Conservation (phyloP, 53 echinoderm and acorn worm species). For the Stichopus horrens region DNA sequence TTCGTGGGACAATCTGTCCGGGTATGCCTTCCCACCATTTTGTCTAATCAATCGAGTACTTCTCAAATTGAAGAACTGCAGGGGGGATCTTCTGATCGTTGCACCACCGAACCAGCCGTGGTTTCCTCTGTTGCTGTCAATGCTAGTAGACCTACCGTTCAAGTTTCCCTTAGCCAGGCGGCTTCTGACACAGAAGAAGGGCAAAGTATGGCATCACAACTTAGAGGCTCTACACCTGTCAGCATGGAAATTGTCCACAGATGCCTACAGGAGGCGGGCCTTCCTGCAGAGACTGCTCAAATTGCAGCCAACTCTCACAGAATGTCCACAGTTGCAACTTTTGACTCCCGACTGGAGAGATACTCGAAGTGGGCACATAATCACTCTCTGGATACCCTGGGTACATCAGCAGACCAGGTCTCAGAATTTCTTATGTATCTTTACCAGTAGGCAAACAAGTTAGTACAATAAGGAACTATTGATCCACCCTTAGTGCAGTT, state of each 20-base stretch:
- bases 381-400: neutral
- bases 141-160: conserved; percentile 25
- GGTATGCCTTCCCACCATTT: conserved; percentile 47
- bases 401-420: neutral
- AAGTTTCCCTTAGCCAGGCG: neutral
- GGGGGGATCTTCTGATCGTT: conserved; percentile 1
- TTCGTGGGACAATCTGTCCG: conserved; percentile 10
- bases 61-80: neutral
- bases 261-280: conserved; percentile 17
- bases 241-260: conserved; percentile 41
- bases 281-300: conserved; percentile 44
- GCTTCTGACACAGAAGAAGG: conserved; percentile 12
- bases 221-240: conserved; percentile 7
- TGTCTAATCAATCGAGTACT: conserved; percentile 26
- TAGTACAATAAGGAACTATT: neutral
- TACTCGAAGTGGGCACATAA: conserved; percentile 18
- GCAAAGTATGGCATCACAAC: neutral
- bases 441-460: neutral
- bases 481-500: conserved; percentile 7
- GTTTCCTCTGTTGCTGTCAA: conserved; percentile 34
- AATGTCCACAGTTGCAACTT: conserved; percentile 27
- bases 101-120: conserved; percentile 48
- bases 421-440: neutral
- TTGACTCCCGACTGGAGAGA: conserved; percentile 25
- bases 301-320: conserved; percentile 23